A percentile compares a stretch with the other conserved stretches of the same genome.
Conservation (phyloP, 2,113 vertebrate genomes). For the Zosterops pallidus region DNA sequence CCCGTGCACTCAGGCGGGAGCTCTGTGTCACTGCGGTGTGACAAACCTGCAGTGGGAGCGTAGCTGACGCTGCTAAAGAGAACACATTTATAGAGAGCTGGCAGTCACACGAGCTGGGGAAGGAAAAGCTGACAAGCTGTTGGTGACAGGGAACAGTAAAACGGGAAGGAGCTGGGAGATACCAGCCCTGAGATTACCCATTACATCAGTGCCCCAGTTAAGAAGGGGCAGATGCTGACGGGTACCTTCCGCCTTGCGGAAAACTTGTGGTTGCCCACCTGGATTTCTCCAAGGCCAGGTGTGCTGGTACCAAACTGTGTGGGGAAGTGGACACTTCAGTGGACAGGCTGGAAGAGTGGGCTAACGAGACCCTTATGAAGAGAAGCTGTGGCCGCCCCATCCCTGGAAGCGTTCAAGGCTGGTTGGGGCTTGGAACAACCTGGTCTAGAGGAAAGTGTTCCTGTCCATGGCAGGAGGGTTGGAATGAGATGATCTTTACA, state of each 20-base stretch:
- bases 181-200: conserved; percentile 23
- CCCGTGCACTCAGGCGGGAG: accelerated
- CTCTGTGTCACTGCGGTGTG: not conserved
- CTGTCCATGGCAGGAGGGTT: not conserved
- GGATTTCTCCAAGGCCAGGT: not conserved
- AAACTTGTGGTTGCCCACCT: not conserved
- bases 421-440: not conserved
- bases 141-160: not conserved
- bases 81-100: not conserved
- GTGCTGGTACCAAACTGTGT: not conserved
- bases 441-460: not conserved
- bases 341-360: not conserved
- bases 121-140: conserved; percentile 27
- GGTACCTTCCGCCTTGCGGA: not conserved
- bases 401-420: not conserved
- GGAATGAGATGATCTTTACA: not conserved
- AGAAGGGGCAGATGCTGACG: not conserved
- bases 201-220: conserved; percentile 18
- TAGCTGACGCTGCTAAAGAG: not conserved
- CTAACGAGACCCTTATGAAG: not conserved
- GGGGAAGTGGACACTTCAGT: not conserved
- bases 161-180: not conserved
- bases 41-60: not conserved
- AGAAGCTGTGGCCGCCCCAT: not conserved
- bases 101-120: not conserved